Base-by-base conservation (phyloP, 2,888 invertebrate species). In the Oeneis ivallda region DNA sequence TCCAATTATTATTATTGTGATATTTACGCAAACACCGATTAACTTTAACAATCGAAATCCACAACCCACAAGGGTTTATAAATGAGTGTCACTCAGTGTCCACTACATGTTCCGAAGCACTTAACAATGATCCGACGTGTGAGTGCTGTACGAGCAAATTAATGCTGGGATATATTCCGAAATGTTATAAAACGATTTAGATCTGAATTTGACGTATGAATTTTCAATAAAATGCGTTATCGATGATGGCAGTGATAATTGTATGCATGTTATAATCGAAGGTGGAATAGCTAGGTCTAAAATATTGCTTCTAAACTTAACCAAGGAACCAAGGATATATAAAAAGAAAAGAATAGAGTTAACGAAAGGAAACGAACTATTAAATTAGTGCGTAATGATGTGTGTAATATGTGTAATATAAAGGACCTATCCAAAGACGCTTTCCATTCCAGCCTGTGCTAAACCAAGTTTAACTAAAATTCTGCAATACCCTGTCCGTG, bases 131-230 rank as follows among this genome's bases (percentile, higher is more conserved):
- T 57, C 15, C 39, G 34, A 11, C 37, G 60, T 13, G 47, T 9
- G 34, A 50, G 32, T 6, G 15, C 41, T 15, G 32, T 9, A 15
- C 45, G 13, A 11, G 39, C 15, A 13, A 37, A 60, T 60, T 60
- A 37, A 60, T 37, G 13, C 49, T 11, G 59, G 59, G 34, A 49
- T 45, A 60, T 60, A 60, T 66, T 56, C 54, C 32, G 8, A 19
- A 37, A 49, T 54, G 15, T 41, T 54, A 37, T 52, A 26, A 43
- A 49, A 19, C 17, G 65, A 32, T 34, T 58, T 43, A 58, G 17
- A 47, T 58, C 10, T 43, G 45, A 11, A 45, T n/a, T 15, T 32
- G 58, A 58, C 58, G 34, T 32, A 10, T 15, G 58, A 32, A 47
- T 1, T 26, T 56, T 17, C 54, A 19, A 41, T 56, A n/a, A n/a